Evolutionary conservation across 2,888 invertebrate species (phyloP), one percentile per base, ranked within the genome.

Genomic region (Lacanobia wlatinum): DNA sequence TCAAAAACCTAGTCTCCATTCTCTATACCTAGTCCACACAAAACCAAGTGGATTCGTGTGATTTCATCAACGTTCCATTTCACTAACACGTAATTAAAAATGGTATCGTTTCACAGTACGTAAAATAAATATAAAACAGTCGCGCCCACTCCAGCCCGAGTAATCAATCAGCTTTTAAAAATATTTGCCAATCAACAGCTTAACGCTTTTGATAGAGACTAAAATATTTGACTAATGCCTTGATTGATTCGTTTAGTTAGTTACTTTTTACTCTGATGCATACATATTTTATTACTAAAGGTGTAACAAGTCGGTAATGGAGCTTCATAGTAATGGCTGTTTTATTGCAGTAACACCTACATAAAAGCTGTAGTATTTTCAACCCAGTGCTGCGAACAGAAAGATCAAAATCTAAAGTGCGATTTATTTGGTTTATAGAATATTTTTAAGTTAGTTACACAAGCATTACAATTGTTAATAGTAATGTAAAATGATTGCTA

Each of bases 91-190:
- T 79, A 38, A 74, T 28, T 55, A 28, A 76, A 76, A 61, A 21
- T 56, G 10, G 12, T 53, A 18, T 10, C 16, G 12, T 40, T 55
- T n/a, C 18, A 43, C 21, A 61, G 18, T 23, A 46, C 10, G 46
- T 66, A 71, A 70, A 78, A 78, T 46, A 46, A 63, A 78, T 43
- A 52, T 48, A 55, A 73, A 73, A 62, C 43, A 68, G 46, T 60
- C 48, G n/a, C 18, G 46, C 21, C 18, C 21, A 50, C n/a, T 50
- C 34, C 1, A 38, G 46, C 38, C 2, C 10, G 48, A 53, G 63
- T 63, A 76, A 84, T 86, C 77, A 81, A 76, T 86, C 78, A 70
- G 69, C 43, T 72, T 73, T 65, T 55, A 84, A 70, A 80, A 76
- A 70, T 82, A 77, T 82, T 77, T 77, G 43, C 70, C 68, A 70